phyloP scores from a whole-genome alignment of 2,888 invertebrate species.

The Lissocephala sabroskyi region DNA sequence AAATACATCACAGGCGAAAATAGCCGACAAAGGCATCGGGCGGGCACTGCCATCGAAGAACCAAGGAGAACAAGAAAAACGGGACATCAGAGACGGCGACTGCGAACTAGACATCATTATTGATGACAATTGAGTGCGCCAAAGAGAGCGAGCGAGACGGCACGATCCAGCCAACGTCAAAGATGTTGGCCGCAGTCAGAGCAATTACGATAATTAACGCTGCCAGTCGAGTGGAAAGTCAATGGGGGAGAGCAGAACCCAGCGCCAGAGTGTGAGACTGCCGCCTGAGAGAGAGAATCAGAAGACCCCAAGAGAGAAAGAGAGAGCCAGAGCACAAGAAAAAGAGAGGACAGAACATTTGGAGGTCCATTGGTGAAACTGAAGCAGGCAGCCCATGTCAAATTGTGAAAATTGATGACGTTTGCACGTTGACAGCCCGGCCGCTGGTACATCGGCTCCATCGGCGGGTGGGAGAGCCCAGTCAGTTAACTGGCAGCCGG shows the following conservation, averaged over 20 bases:
- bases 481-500: too few relatives aligned
- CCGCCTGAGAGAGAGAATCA: too few relatives aligned
- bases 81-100: slow-evolving; percentile 31
- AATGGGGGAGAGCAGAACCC: too few relatives aligned
- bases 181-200: slow-evolving; percentile 41
- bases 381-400: slow-evolving; percentile 54
- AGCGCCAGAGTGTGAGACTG: not conserved
- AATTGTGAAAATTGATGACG: slow-evolving; percentile 69
- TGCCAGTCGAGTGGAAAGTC: slow-evolving; percentile 65
- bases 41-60: not conserved
- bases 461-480: too few relatives aligned
- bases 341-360: slow-evolving; percentile 6
- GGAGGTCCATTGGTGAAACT: too few relatives aligned
- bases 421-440: slow-evolving; percentile 67
- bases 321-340: not conserved
- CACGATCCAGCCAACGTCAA: slow-evolving; percentile 9
- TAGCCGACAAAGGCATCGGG: slow-evolving; percentile 52
- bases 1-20: slow-evolving; percentile 67
- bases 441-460: slow-evolving; percentile 3
- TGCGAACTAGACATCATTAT: slow-evolving; percentile 70
- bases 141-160: slow-evolving; percentile 19
- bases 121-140: slow-evolving; percentile 72
- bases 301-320: too few relatives aligned
- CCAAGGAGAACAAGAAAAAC: slow-evolving; percentile 9
- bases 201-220: slow-evolving; percentile 69